Percentiles rank a stretch among this genome's conserved stretches.
Evolutionary conservation across 92 coral and sea anemone species (phyloP).

Genomic region (Palythoa grandiflora): DNA sequence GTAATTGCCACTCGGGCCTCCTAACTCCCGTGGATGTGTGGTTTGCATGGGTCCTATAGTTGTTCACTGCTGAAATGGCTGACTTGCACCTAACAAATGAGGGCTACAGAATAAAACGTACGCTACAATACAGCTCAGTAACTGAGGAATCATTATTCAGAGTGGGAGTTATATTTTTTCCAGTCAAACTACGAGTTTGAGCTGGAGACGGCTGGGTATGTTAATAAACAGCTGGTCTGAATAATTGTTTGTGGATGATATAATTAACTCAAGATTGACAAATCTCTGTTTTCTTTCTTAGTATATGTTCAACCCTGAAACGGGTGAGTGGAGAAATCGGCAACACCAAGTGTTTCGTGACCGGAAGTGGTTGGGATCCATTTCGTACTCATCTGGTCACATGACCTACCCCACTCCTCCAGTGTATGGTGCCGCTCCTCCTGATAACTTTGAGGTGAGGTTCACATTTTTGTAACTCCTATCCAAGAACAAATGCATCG

Average conservation of each 20-base stretch:
- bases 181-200: too few species aligned
- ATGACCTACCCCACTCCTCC: constrained; percentile 88
- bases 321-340: constrained; percentile 97
- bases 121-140: too few species aligned
- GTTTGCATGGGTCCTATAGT: too few species aligned
- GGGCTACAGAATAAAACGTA: too few species aligned
- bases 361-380: constrained; percentile 98
- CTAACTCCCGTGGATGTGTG: too few species aligned
- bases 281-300: constrained; percentile 7
- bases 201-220: neutral
- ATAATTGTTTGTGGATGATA: too few species aligned
- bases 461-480: neutral
- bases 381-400: constrained; percentile 87
- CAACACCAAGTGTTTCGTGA: constrained; percentile 94
- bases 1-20: too few species aligned
- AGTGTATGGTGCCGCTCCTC: constrained; percentile 53
- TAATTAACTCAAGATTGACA: neutral
- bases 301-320: constrained; percentile 99
- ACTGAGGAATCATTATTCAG: too few species aligned
- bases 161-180: too few species aligned
- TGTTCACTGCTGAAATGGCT: too few species aligned
- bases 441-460: constrained; percentile 65
- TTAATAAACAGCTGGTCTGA: neutral
- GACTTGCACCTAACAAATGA: too few species aligned
- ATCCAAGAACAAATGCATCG: neutral